Base-by-base conservation (phyloP, 2,888 invertebrate genomes). In the Gasteruption jaculator region DNA sequence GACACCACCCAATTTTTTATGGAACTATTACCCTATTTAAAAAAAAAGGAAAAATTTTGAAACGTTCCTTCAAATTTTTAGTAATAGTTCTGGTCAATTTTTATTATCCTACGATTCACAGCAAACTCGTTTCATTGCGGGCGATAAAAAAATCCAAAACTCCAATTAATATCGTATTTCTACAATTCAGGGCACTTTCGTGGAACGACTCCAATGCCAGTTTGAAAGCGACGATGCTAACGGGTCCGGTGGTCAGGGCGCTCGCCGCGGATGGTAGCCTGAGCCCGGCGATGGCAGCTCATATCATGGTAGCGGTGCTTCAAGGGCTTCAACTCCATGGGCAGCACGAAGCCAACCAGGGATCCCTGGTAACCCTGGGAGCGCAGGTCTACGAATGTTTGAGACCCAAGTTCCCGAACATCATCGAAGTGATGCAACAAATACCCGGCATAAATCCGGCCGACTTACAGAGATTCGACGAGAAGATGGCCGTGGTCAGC, bases 201-300 rank as follows among this genome's bases (percentile, higher is more conserved):
- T 93, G 93, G 92, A 84, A 83, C 56, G 94, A 94, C 71, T 87
- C 91, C 45, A 80, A 80, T 35, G 82, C 85, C 16, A 90, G 89
- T 53, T 74, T 87, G 50, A 89, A 87, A 62, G 87, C 90, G n/a
- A 82, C 85, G 1, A 76, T 77, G 40, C 73, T 91, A 16, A 81
- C 85, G 26, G 80, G 83, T n/a, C 83, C 85, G 36, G 74, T 90
- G 52, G 78, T 82, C 36, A 78, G 80, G 50, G 81, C 80, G 58
- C 72, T 89, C 45, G 78, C 82, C 33, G 68, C 74, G 2, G 81
- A 82, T 56, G 77, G 77, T 56, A 75, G 79, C 58, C 71, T 86
- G 53, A 81, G 76, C 52, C 78, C 78, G 49, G 80, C 78, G 49
- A 80, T 84, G 69, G 85, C 85, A 1, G 75, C 79, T 1, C 81